Evolutionary conservation across 2,113 vertebrate genomes (phyloP).

Genomic region (Burhinus bistriatus): DNA sequence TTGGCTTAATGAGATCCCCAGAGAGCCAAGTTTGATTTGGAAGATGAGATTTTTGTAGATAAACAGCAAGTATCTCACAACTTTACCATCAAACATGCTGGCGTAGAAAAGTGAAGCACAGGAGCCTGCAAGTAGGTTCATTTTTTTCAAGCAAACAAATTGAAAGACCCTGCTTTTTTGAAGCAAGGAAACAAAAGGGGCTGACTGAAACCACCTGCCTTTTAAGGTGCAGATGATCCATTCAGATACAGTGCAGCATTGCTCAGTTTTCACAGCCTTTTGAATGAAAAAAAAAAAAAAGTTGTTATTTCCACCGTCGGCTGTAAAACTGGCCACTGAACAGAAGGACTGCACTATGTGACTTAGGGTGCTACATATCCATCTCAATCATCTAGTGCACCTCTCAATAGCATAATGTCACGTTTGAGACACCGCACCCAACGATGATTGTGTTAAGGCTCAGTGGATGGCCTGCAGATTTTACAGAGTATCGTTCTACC

Average conservation of each 20-base stretch:
- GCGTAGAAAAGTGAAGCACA: neutral
- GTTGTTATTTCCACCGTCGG: neutral
- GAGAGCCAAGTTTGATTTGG: neutral
- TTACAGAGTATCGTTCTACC: neutral
- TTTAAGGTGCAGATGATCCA: neutral
- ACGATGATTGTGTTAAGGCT: rapidly evolving
- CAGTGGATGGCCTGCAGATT: neutral
- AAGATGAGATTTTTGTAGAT: neutral
- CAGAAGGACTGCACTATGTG: neutral
- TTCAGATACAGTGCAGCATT: neutral
- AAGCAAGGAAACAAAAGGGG: neutral
- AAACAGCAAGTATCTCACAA: neutral
- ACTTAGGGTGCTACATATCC: neutral
- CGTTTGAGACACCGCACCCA: neutral
- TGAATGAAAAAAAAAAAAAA: neutral
- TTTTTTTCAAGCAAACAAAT: neutral
- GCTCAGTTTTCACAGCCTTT: neutral
- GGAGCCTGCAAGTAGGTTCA: neutral
- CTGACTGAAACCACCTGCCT: neutral
- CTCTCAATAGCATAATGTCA: neutral
- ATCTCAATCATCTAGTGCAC: rapidly evolving
- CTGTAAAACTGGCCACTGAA: neutral
- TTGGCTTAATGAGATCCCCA: neutral
- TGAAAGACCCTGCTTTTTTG: neutral
- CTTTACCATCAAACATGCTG: neutral